Evolutionary conservation across 2,888 invertebrate species (phyloP), one percentile per base, ranked within the genome.

Genomic region (Phragmatobia fuliginosa): DNA sequence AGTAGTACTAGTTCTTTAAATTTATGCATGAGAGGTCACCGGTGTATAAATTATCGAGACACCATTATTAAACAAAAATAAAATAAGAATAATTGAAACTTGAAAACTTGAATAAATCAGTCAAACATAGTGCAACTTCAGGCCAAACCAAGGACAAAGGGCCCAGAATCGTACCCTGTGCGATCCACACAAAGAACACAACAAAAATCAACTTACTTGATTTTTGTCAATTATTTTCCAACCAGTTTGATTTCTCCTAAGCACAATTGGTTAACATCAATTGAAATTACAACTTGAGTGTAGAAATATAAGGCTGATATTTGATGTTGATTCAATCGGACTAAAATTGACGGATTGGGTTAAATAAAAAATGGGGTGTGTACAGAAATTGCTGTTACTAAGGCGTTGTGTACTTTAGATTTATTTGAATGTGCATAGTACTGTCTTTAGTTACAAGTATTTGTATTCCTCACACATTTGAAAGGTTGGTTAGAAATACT

Each of bases 341-440:
- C 83, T n/a, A n/a, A n/a, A n/a, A n/a, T n/a, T n/a, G n/a, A n/a
- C n/a, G n/a, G 88, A 87, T 87, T 88, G 84, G 81, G 83, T 81
- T 84, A 81, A 88, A 85, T 86, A 86, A 86, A 85, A 87, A 87
- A 87, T 87, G 83, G 88, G 87, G 87, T 85, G 85, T 85, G 28
- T 84, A 80, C 73, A 62, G 66, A 74, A 72, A 75, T 64, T 71
- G 82, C 72, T 80, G 80, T 80, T 80, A 82, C 82, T 74, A 80
- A 73, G 80, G 71, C 72, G 70, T 70, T 75, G 65, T 60, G 80
- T 77, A 79, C 77, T 75, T 68, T 56, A 69, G 66, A 70, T 77
- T 75, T 77, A 74, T 75, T 81, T 14, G 56, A 28, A 56, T 74
- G 71, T 66, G 62, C 70, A 72, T 56, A 63, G 72, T 52, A 52